Evolutionary conservation across 2,797 vertebrate species (phyloP), one percentile per base, ranked within the genome.

Genomic region (Urophycis tenuis): DNA sequence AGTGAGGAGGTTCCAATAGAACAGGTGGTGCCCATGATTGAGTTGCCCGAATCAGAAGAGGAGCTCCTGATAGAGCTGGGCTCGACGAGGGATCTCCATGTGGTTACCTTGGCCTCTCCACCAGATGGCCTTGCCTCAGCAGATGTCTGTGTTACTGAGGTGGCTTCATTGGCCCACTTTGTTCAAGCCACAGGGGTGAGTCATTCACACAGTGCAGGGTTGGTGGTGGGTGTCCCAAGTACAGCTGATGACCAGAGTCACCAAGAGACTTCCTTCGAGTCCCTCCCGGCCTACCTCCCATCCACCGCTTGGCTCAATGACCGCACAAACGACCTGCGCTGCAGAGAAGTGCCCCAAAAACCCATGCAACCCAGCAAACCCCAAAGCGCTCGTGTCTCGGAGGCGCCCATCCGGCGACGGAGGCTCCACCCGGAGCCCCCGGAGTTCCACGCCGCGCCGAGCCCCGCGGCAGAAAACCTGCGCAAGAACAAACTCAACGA

Each of bases 251-350:
- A 86, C 45, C 81, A 81, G 32, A 79, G 87, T 17, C 81, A 81
- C 2, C 88, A 87, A 45, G 91, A 92, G 71, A 89, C 88, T 0
- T 91, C 90, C 0, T 90, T 91, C 0, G 91, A 93, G 17, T 92
- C 91, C 0, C 29, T 91, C 30, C 91, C 92, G 1, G 87, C 90
- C 0, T 93, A 92, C 76, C 86, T 92, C 0, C 92, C 93, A 0
- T 92, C 93, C 0, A 78, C 85, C 30, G 92, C 85, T 82, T 92
- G 90, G 91, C 73, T 92, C 0, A 81, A 89, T 9, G 92, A 93
- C 77, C 89, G 92, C 36, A 90, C 91, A 12, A 87, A 85, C 0
- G 36, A 85, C 14, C 82, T 87, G 83, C 86, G 87, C 30, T 76
- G 72, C 25, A 85, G 75, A 78, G 92, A 90, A 45, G 34, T 84